These are phyloP conservation scores for Gracilinanus agilis DNA, from an alignment of 2,113 vertebrate genomes.

Conservation along the genomic window DNA sequence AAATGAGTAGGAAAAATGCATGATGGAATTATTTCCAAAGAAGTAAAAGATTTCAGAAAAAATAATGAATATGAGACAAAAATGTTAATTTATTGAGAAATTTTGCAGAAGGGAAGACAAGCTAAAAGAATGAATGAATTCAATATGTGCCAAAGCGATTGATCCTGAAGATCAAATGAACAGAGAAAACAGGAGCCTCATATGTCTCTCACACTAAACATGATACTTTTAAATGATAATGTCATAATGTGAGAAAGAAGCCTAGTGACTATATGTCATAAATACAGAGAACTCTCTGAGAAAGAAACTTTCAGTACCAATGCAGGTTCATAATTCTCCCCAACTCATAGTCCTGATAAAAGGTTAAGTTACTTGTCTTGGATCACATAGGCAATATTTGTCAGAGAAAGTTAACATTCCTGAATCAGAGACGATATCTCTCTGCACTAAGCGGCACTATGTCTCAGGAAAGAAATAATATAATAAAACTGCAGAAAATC, in stretches of 20 bases:
- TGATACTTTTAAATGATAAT: not conserved
- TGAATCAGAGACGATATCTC: not conserved
- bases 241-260: not conserved
- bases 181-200: not conserved
- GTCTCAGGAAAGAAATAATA: not conserved
- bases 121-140: not conserved
- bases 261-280: not conserved
- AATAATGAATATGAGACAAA: not conserved
- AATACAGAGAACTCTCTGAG: not conserved
- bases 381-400: not conserved
- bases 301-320: not conserved
- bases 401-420: not conserved
- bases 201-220: not conserved
- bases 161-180: not conserved
- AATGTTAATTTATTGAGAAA: not conserved
- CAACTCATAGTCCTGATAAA: not conserved
- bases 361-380: not conserved
- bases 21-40: not conserved
- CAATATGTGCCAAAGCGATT: not conserved
- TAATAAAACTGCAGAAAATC: not conserved
- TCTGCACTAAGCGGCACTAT: not conserved
- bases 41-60: not conserved
- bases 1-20: not conserved
- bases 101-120: not conserved
- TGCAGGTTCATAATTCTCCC: not conserved